Evolutionary conservation across 2,113 vertebrate species (phyloP).

Genomic region (Gopherus evgoodei): DNA sequence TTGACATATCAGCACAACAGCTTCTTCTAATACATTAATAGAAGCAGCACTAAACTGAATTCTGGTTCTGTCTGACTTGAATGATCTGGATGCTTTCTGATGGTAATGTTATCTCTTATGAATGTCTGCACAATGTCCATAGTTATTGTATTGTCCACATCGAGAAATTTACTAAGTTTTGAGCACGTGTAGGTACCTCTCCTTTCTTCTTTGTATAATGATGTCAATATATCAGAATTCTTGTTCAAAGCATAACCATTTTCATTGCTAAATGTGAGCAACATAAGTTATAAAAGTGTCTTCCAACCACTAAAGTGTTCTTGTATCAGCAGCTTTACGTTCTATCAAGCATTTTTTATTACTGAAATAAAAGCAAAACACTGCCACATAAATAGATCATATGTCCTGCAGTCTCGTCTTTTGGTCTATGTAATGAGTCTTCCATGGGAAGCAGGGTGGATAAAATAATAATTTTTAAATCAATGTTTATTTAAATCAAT

Average conservation of each 20-base stretch:
- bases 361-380: constrained; percentile 89
- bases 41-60: background rate
- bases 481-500: background rate
- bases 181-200: constrained; percentile 78
- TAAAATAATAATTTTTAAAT: background rate
- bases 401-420: constrained; percentile 29
- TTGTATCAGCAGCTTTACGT: constrained; percentile 85
- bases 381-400: constrained; percentile 75
- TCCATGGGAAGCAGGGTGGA: background rate
- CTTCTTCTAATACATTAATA: background rate
- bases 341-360: constrained; percentile 83
- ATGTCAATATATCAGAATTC: constrained; percentile 21
- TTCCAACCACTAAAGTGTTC: constrained; percentile 86
- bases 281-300: constrained; percentile 77
- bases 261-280: constrained; percentile 68
- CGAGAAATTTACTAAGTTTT: constrained; percentile 8
- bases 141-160: constrained; percentile 8
- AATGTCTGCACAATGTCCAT: constrained; percentile 2
- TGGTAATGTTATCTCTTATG: constrained; percentile 32
- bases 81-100: background rate
- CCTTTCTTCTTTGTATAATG: constrained; percentile 16
- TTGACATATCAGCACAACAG: background rate
- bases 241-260: background rate
- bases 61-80: constrained; percentile 8
- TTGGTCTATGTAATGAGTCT: constrained; percentile 42